phyloP scores from a whole-genome alignment of 2,797 vertebrate genomes.

The Somateria mollissima region DNA sequence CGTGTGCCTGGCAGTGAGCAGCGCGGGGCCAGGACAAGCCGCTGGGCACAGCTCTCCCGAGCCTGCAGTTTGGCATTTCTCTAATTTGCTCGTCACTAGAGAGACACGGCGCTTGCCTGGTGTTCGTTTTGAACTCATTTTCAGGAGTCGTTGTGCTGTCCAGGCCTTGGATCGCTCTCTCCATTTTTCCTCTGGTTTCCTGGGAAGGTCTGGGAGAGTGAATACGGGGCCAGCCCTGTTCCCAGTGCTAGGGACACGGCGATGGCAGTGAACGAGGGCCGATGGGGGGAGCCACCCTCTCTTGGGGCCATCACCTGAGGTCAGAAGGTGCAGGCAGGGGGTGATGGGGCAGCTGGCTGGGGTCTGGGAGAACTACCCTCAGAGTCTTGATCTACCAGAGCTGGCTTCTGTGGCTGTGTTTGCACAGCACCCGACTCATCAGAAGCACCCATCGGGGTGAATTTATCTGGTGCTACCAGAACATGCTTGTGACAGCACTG shows the following conservation, averaged over 20 bases:
- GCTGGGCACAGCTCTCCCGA: not conserved
- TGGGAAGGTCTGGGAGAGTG: not conserved
- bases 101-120: accelerated
- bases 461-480: not conserved
- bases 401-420: not conserved
- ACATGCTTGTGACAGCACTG: not conserved
- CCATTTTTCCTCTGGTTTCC: not conserved
- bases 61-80: not conserved
- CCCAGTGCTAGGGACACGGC: accelerated
- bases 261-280: not conserved
- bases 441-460: not conserved
- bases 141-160: not conserved
- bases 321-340: not conserved
- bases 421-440: not conserved
- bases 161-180: not conserved
- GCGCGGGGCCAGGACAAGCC: not conserved
- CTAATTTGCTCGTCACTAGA: not conserved
- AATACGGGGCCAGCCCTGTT: not conserved
- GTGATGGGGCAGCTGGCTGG: not conserved
- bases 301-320: not conserved
- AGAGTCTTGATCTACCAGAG: not conserved
- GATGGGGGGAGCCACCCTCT: not conserved
- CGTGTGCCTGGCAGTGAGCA: not conserved
- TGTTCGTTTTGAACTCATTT: accelerated
- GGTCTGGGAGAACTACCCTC: not conserved